These are phyloP conservation scores for Ginglymostoma cirratum DNA, from an alignment of 2,113 vertebrate species.

Conservation along the genomic window DNA sequence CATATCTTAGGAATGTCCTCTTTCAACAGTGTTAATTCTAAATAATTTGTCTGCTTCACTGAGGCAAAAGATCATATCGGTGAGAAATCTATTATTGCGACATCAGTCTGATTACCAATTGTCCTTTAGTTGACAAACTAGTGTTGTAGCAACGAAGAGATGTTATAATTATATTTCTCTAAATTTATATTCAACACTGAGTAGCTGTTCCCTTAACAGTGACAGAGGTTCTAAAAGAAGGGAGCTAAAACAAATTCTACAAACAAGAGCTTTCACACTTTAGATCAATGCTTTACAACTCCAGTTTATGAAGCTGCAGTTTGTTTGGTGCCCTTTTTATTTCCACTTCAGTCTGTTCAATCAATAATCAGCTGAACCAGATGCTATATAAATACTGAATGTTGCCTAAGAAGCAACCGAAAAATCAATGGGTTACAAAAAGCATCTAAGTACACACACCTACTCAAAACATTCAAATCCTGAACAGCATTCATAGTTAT, in stretches of 20 bases:
- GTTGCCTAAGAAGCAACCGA: neutral
- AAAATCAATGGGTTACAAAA: slow-evolving; percentile 32
- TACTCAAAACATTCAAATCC: neutral
- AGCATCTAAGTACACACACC: neutral
- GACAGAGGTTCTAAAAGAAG: neutral
- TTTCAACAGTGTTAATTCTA: neutral
- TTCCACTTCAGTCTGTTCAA: slow-evolving; percentile 14
- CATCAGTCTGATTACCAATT: neutral
- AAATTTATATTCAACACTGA: neutral
- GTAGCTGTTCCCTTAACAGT: neutral
- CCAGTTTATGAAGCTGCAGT: slow-evolving; percentile 10
- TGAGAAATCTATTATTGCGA: neutral
- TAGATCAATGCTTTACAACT: neutral
- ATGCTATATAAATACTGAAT: slow-evolving; percentile 5
- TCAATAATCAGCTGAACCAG: slow-evolving; percentile 15
- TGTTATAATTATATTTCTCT: neutral
- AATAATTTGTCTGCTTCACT: neutral
- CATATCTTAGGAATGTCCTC: neutral
- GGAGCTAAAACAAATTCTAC: neutral
- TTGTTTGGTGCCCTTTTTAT: neutral
- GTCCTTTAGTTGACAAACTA: neutral
- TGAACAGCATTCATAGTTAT: neutral
- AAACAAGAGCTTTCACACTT: neutral
- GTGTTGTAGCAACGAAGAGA: neutral
- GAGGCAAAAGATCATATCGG: neutral